Percentiles rank a stretch among this genome's conserved stretches.
These are phyloP conservation scores for Phycodurus eques DNA, from an alignment of 2,113 vertebrate species.

Conservation along the genomic window DNA sequence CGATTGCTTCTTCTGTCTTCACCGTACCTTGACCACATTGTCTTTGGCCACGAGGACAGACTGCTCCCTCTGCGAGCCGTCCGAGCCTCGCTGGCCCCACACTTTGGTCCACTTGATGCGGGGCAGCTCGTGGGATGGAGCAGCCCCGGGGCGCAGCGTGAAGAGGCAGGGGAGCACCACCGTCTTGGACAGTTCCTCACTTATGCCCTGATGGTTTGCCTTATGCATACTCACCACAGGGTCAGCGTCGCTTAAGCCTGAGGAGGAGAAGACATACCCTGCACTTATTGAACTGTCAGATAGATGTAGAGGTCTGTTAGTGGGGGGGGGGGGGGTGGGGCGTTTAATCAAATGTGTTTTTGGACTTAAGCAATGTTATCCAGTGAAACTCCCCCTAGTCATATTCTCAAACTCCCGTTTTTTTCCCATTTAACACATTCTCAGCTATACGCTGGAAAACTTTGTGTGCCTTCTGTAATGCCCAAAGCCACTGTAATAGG, in stretches of 20 bases:
- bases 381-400: too few species aligned
- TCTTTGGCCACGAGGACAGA: constrained; percentile 92
- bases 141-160: constrained; percentile 65
- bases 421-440: too few species aligned
- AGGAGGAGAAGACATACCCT: not conserved
- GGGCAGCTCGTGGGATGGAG: constrained; percentile 73
- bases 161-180: constrained; percentile 88
- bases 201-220: constrained; percentile 76
- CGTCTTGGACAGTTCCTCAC: constrained; percentile 81
- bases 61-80: constrained; percentile 80
- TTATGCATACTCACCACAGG: constrained; percentile 84
- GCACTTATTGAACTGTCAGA: not conserved
- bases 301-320: not conserved
- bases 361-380: too few species aligned
- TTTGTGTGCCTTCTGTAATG: too few species aligned
- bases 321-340: too few species aligned
- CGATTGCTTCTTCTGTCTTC: not conserved
- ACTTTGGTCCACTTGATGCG: constrained; percentile 96
- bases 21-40: constrained; percentile 80
- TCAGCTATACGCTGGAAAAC: too few species aligned
- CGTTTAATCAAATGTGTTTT: too few species aligned
- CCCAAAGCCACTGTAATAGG: too few species aligned
- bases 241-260: constrained; percentile 73
- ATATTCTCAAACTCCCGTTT: too few species aligned
- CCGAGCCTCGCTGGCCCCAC: constrained; percentile 76